Evolutionary conservation across 2,888 invertebrate species (phyloP).

Genomic region (Drosophila neonasuta): DNA sequence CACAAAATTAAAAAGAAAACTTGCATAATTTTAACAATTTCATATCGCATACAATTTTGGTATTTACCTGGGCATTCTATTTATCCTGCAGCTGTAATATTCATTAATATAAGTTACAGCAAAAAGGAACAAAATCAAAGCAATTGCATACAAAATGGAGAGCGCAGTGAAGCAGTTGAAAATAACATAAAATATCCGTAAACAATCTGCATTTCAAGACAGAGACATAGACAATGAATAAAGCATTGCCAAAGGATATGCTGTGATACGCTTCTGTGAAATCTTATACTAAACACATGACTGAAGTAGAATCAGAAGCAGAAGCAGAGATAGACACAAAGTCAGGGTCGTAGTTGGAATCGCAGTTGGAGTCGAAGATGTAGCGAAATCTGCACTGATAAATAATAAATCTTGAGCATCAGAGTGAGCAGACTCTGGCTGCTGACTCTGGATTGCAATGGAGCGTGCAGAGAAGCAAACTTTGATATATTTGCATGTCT

Average conservation of each 20-base stretch:
- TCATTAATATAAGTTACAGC: background rate
- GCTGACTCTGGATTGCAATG: constrained; percentile 22
- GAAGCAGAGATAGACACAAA: constrained; percentile 18
- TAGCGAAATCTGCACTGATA: constrained; percentile 70
- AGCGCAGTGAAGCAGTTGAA: constrained; percentile 50
- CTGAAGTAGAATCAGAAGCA: constrained; percentile 27
- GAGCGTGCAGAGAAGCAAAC: constrained; percentile 46
- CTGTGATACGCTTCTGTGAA: constrained; percentile 25
- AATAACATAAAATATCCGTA: constrained; percentile 62
- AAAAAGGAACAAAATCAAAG: constrained; percentile 47
- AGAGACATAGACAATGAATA: constrained; percentile 66
- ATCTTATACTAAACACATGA: constrained; percentile 61
- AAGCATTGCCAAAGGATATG: constrained; percentile 50
- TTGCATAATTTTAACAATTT: too few species aligned
- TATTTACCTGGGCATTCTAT: too few species aligned
- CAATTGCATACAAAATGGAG: constrained; percentile 54
- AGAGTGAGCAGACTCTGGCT: constrained; percentile 27
- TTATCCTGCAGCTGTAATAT: background rate
- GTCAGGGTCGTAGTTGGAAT: constrained; percentile 5
- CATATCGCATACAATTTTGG: too few species aligned
- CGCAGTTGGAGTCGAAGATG: constrained; percentile 13
- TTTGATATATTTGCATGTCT: constrained; percentile 63
- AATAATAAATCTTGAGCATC: constrained; percentile 70
- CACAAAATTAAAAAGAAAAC: too few species aligned
- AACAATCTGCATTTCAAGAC: constrained; percentile 70